Evolutionary conservation across 2,797 vertebrate genomes (phyloP).

Genomic region (Mormyrus proboscirostris): DNA sequence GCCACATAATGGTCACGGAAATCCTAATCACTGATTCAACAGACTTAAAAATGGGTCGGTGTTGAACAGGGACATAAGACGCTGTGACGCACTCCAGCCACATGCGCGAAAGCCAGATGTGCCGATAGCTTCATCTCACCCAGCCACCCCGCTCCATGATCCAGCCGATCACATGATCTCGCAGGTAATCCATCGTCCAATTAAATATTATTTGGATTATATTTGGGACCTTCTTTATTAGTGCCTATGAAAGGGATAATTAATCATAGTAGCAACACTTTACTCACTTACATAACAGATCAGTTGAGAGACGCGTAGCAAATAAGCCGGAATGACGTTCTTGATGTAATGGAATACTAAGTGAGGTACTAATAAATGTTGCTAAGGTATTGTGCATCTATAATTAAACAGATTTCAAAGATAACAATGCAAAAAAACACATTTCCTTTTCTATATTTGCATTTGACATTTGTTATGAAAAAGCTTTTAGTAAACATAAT

Average conservation of each 20-base stretch:
- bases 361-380: too few species aligned
- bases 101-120: not conserved
- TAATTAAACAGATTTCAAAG: not conserved
- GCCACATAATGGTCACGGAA: not conserved
- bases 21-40: not conserved
- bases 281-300: not conserved
- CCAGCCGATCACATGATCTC: slow-evolving; percentile 19
- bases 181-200: slow-evolving; percentile 24
- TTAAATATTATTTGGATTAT: slow-evolving; percentile 14
- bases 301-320: not conserved
- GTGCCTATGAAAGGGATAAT: not conserved
- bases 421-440: not conserved
- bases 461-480: not conserved
- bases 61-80: too few species aligned
- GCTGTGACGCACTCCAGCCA: not conserved
- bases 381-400: not conserved
- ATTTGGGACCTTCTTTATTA: slow-evolving; percentile 11
- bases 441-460: not conserved
- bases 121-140: not conserved
- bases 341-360: not conserved
- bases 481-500: not conserved
- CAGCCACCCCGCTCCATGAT: slow-evolving; percentile 19
- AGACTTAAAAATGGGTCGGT: not conserved
- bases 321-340: not conserved
- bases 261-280: not conserved